These are phyloP conservation scores for Gadus macrocephalus DNA, from an alignment of 2,113 vertebrate species.

Conservation along the genomic window DNA sequence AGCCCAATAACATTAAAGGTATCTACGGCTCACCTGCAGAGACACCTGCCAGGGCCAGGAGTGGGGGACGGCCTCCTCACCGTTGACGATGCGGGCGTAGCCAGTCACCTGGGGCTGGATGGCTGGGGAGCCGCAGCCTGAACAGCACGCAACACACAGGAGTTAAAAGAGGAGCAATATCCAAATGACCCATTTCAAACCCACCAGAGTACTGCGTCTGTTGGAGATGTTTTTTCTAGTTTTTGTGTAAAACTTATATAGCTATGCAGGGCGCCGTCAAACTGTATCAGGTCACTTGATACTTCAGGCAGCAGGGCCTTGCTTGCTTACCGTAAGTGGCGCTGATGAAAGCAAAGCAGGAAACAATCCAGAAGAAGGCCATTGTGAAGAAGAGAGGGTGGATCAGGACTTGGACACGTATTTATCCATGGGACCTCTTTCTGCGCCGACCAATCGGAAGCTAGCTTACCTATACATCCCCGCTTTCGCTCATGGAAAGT, in stretches of 20 bases:
- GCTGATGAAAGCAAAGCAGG: conserved; percentile 64
- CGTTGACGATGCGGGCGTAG: conserved; percentile 63
- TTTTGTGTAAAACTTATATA: neutral
- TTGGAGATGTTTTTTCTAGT: no score
- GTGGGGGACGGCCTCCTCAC: conserved; percentile 57
- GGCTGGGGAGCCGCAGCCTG: conserved; percentile 72
- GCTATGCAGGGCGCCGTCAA: neutral
- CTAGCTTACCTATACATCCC: neutral
- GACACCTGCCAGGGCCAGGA: conserved; percentile 67
- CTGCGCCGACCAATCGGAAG: conserved; percentile 27
- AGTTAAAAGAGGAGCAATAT: neutral
- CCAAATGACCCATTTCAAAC: no score
- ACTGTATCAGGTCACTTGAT: neutral
- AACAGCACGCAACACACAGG: neutral
- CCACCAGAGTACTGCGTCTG: no score
- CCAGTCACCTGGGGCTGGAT: conserved; percentile 60
- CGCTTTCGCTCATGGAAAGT: neutral
- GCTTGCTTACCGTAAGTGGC: conserved; percentile 53
- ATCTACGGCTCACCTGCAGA: conserved; percentile 52
- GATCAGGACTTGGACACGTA: neutral
- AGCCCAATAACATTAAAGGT: no score
- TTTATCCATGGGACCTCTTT: conserved; percentile 29
- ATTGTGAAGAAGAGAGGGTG: conserved; percentile 39
- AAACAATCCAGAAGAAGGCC: conserved; percentile 70
- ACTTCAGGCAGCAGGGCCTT: neutral